A percentile compares a stretch with the other conserved stretches of the same genome.
Evolutionary conservation across 1,140 invertebrate species (phyloP).

Genomic region (Calliopsis andreniformis): DNA sequence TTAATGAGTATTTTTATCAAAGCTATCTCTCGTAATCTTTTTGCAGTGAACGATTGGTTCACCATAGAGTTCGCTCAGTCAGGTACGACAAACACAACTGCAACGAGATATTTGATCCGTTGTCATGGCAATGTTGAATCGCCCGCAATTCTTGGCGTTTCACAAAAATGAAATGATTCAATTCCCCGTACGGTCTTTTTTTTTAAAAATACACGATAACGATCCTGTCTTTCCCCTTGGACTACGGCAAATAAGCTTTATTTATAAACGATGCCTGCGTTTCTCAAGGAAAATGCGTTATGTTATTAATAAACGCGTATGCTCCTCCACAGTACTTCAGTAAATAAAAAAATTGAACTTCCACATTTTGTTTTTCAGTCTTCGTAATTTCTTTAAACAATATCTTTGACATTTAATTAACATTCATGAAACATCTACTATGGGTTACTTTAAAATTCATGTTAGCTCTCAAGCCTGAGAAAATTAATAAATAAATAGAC

Average conservation of each 20-base stretch:
- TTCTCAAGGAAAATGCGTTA: conserved; percentile 34
- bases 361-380: conserved; percentile 2
- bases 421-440: no score
- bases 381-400: background rate
- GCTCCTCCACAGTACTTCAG: conserved; percentile 20
- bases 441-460: no score
- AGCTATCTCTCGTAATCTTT: background rate
- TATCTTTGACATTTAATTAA: no score
- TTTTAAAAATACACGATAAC: conserved; percentile 30
- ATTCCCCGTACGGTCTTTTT: background rate
- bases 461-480: no score
- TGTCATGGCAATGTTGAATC: background rate
- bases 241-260: conserved; percentile 38
- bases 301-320: conserved; percentile 40
- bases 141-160: background rate
- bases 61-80: background rate
- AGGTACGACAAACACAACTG: no score
- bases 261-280: conserved; percentile 38
- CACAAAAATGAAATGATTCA: background rate
- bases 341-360: conserved; percentile 33
- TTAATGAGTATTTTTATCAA: background rate
- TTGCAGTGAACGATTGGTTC: background rate
- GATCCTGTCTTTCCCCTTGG: conserved; percentile 41
- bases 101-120: background rate
- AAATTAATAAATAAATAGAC: no score